phyloP scores from a whole-genome alignment of 2,888 invertebrate genomes.

The Acrobasis repandana region DNA sequence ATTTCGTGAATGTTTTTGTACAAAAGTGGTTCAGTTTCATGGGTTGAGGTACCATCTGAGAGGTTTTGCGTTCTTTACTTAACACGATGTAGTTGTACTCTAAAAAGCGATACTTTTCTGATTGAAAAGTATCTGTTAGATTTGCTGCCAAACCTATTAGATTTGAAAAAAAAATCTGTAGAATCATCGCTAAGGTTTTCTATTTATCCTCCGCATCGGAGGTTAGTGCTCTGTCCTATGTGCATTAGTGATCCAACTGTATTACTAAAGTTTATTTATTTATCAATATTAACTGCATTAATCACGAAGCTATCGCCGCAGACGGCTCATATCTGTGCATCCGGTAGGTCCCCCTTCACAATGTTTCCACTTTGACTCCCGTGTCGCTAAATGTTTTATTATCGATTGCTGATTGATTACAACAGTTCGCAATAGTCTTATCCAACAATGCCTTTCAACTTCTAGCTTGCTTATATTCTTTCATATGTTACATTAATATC shows the following conservation, averaged over 20 bases:
- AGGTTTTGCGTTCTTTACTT: no score
- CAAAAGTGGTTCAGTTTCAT: no score
- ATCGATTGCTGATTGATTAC: conserved; percentile 44
- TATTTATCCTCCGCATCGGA: conserved; percentile 2
- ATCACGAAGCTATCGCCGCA: conserved; percentile 55
- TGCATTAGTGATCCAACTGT: background rate
- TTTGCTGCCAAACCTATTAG: no score
- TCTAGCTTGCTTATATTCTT: background rate
- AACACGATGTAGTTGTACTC: no score
- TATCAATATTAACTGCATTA: conserved; percentile 38
- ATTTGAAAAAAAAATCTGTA: no score
- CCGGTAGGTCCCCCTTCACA: conserved; percentile 57
- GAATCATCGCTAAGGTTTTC: background rate
- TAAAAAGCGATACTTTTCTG: no score
- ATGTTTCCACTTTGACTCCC: conserved; percentile 51
- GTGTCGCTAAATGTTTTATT: conserved; percentile 48
- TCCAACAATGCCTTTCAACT: conserved; percentile 8
- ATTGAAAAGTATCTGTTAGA: no score
- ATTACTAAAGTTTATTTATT: conserved; percentile 23
- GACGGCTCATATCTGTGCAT: conserved; percentile 59
- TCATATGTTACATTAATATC: background rate
- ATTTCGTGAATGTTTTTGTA: no score
- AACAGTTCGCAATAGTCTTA: conserved; percentile 6
- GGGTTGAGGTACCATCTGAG: no score
- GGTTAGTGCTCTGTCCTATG: background rate